Base-by-base conservation (phyloP, 1,140 invertebrate genomes). In the Lepidurus arcticus region DNA sequence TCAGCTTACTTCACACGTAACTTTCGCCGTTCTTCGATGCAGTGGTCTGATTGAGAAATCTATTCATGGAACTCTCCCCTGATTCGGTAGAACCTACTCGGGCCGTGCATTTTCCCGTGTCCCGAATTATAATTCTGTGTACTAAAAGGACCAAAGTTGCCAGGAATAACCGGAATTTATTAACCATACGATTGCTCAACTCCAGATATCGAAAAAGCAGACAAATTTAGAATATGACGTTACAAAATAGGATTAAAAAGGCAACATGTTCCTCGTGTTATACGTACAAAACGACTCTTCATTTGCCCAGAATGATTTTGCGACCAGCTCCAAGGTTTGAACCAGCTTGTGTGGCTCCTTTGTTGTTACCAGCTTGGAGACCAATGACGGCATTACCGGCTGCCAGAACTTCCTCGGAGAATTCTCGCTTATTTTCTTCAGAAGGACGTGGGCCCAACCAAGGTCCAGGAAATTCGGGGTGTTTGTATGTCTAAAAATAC, bases 331-430 rank as follows among this genome's bases (percentile, higher is more conserved):
- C 97, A 78, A 98, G 90, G 85, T 92, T 98, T 84, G 94, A 91
- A 5, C 97, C 97, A 73, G 93, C 90, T 86, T 97, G 95, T 73
- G 93, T 93, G 80, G 95, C 95, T 53, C 95, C 96, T 84, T 96
- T 96, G 89, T 98, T 98, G 82, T 90, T 91, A n/a, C 97, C 97
- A 82, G 95, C 95, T 87, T 98, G 97, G 13, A 98, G 90, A 82
- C 95, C 95, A 82, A 98, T 95, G 74, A 97, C 88, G 73, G 90
- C 90, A 84, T 98, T 91, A 11, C 96, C 96, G 79, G 95, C 95
- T 80, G 92, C 89, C 78, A 98, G 85, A 84, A 96, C 93, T 82
- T 96, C 95, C 24, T 97, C 94, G 1, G 91, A 93, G 87, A 97
- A 99, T 53, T 96, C 90, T 45, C 96, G 91, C 85, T 93, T 93